These are phyloP conservation scores for Vanessa cardui DNA, from an alignment of 2,888 invertebrate genomes.

Conservation along the genomic window DNA sequence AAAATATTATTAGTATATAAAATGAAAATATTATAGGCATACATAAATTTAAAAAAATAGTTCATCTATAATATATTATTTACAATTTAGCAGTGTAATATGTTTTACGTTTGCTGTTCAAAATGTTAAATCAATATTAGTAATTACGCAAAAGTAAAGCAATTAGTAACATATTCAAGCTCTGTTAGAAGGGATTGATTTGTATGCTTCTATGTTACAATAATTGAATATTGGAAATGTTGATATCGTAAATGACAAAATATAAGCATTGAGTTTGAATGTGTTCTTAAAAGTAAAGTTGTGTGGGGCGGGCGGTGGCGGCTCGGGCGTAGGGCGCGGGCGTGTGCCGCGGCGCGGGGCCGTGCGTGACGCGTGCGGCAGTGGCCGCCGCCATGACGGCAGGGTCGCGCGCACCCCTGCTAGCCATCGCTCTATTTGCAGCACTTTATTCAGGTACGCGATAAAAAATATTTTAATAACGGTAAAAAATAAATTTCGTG, in stretches of 20 bases:
- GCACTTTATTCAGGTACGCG: constrained; percentile 74
- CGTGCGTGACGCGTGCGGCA: constrained; percentile 61
- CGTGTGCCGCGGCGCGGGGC: constrained; percentile 43
- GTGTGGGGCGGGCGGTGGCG: constrained; percentile 41
- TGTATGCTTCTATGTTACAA: background rate
- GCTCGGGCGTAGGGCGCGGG: constrained; percentile 45
- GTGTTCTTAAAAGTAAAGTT: constrained; percentile 24
- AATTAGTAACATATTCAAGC: no score
- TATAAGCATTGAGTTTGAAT: background rate
- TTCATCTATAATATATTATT: no score
- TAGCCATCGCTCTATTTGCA: constrained; percentile 65
- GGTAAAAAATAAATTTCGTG: background rate
- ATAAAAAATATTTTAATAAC: constrained; percentile 16
- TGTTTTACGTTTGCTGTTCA: no score
- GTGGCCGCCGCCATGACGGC: constrained; percentile 76
- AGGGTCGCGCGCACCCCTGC: constrained; percentile 70
- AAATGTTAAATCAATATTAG: no score
- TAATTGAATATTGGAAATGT: background rate
- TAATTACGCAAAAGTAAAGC: no score
- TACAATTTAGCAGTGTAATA: no score
- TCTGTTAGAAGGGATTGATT: background rate
- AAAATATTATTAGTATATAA: background rate
- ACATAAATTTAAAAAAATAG: background rate
- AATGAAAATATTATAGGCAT: background rate
- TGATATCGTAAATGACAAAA: background rate